A percentile compares a stretch with the other conserved stretches of the same genome.
phyloP scores from a whole-genome alignment of 2,113 vertebrate species.

The Hucho hucho region DNA sequence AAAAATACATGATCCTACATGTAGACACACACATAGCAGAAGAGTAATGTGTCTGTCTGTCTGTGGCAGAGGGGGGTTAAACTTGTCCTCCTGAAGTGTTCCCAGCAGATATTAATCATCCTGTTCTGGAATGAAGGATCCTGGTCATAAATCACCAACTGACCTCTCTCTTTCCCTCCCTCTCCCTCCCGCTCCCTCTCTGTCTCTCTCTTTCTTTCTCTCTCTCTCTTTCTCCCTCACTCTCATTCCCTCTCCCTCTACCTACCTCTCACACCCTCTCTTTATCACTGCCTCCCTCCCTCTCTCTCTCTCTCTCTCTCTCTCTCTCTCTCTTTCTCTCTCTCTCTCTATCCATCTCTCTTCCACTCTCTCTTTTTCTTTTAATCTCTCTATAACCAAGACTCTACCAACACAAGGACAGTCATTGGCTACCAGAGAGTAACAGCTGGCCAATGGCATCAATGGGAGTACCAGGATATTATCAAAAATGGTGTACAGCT shows the following conservation, averaged over 20 bases:
- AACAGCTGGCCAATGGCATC: background rate
- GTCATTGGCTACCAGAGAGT: background rate
- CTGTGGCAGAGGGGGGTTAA: slow-evolving; percentile 77
- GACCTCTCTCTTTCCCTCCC: slow-evolving; percentile 60
- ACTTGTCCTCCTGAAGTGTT: slow-evolving; percentile 79
- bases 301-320: background rate
- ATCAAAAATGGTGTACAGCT: too few relatives aligned
- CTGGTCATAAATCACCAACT: slow-evolving; percentile 79
- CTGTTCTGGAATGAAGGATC: slow-evolving; percentile 72
- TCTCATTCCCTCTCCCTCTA: slow-evolving; percentile 48
- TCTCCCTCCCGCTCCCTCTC: slow-evolving; percentile 26
- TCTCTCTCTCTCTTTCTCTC: slow-evolving; percentile 1
- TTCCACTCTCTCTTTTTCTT: slow-evolving; percentile 5
- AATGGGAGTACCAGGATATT: background rate
- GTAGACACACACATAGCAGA: slow-evolving; percentile 7
- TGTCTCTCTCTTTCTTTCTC: background rate
- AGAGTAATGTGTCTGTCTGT: slow-evolving; percentile 15
- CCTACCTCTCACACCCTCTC: slow-evolving; percentile 26
- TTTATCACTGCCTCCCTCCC: slow-evolving; percentile 25
- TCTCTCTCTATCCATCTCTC: background rate
- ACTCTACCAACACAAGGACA: background rate
- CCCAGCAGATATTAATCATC: slow-evolving; percentile 83
- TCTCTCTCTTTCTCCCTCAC: background rate
- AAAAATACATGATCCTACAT: slow-evolving; percentile 1
- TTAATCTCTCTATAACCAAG: background rate